A percentile compares a stretch with the other conserved stretches of the same genome.
Conservation (phyloP, 2,113 vertebrate genomes). For the Callospermophilus lateralis region DNA sequence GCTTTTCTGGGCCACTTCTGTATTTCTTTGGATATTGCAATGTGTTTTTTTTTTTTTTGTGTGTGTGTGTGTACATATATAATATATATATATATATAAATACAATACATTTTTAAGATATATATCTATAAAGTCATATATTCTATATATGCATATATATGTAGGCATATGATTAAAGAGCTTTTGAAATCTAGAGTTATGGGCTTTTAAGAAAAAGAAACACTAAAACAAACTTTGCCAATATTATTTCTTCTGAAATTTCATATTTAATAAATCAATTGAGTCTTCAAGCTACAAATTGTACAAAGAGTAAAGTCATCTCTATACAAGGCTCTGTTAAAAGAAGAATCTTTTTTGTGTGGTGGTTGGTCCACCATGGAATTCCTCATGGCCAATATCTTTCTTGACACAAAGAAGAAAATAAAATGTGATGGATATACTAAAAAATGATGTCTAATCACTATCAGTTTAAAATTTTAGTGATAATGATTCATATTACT, state of each 20-base stretch:
- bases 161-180: neutral
- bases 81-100: no score
- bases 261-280: neutral
- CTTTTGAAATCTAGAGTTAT: neutral
- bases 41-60: neutral
- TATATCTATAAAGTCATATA: neutral
- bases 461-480: neutral
- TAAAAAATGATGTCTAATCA: neutral
- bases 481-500: neutral
- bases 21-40: neutral
- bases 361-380: neutral
- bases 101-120: neutral
- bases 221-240: neutral
- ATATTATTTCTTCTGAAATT: neutral
- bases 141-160: no score
- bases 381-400: neutral
- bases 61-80: neutral
- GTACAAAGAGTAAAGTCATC: neutral
- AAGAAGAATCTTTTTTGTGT: neutral
- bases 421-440: neutral
- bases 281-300: neutral
- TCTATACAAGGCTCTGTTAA: neutral
- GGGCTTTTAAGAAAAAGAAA: neutral
- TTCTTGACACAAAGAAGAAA: constrained; percentile 6
- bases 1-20: neutral